Evolutionary conservation across 35 echinoderm and acorn worm species (phyloP), one percentile per base, ranked within the genome.

Genomic region (Acanthaster planci): DNA sequence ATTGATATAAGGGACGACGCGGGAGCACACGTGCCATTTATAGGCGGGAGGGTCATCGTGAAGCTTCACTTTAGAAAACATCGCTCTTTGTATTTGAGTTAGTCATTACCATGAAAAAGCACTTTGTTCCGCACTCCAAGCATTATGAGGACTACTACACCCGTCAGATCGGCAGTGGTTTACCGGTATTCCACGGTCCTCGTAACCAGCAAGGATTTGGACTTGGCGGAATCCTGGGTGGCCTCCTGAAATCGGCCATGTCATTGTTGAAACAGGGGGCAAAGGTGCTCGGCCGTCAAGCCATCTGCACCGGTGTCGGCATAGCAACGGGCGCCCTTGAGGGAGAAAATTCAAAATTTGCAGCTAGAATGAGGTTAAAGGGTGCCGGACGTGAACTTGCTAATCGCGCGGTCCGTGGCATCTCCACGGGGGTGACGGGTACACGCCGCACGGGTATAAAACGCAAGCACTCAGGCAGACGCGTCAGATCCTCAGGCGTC

Each of bases 61-160:
- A 92, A 87, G 78, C 90, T 91, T 42, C 90, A 92, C 36, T 93
- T 93, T 56, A 37, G 87, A 85, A 35, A 76, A 47, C 19, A 40
- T 10, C 75, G 86, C 81, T 42, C 79, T 21, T 32, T 80, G 14
- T 68, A 85, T 3, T 90, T 85, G 29, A 35, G 52, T 42, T 90
- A 35, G 37, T 9, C 52, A 80, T 9, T 7, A 29, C 21, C 87
- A 35, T 58, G 31, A 47, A 80, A 82, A 67, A 18, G 21, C 21
- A 51, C 26, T 78, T 15, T 31, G 55, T 8, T 2, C 1, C 34
- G 18, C 57, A 57, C 8, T 56, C 77, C 7, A 4, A 77, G 18
- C 42, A 88, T 29, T 90, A 90, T 38, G n/a, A n/a, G n/a, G n/a
- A n/a, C n/a, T n/a, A n/a, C n/a, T n/a, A n/a, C n/a, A n/a, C n/a